Conservation (phyloP, 1,140 invertebrate species). For the Ips nitidus region DNA sequence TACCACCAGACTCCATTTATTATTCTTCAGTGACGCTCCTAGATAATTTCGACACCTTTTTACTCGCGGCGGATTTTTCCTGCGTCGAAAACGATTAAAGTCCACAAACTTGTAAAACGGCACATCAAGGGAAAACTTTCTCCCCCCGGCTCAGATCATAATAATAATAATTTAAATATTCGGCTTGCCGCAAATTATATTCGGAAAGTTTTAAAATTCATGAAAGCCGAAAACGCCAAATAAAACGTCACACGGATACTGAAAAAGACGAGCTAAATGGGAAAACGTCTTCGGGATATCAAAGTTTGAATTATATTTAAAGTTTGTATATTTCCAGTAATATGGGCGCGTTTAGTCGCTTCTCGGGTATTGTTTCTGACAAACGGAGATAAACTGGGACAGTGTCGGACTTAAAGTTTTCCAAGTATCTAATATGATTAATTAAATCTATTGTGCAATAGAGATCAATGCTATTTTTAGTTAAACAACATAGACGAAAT, state of each 20-base stretch:
- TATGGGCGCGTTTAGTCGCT: too few species aligned
- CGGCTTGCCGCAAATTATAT: conserved; percentile 4
- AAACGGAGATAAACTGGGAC: too few species aligned
- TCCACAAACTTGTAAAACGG: not conserved
- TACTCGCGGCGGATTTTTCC: not conserved
- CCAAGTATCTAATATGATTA: too few species aligned
- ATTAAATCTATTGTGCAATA: too few species aligned
- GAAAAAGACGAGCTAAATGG: not conserved
- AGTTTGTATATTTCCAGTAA: too few species aligned
- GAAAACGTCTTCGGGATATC: conserved; percentile 8
- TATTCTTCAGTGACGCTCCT: conserved; percentile 18
- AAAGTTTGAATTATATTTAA: conserved; percentile 12
- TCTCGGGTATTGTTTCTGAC: too few species aligned
- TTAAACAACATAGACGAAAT: too few species aligned
- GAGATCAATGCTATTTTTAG: too few species aligned
- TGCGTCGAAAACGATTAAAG: not conserved
- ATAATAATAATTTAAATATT: not conserved
- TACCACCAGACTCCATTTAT: conserved; percentile 18
- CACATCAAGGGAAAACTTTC: conserved; percentile 5
- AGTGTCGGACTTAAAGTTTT: too few species aligned
- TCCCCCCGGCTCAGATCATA: not conserved
- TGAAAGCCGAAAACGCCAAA: conserved; percentile 7
- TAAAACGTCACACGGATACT: not conserved
- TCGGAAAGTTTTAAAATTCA: conserved; percentile 5
- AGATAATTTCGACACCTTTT: conserved; percentile 17